These are phyloP conservation scores for Theonella swinhoei DNA, from an alignment of 37 sponge, comb jelly and placozoan species.

Conservation along the genomic window DNA sequence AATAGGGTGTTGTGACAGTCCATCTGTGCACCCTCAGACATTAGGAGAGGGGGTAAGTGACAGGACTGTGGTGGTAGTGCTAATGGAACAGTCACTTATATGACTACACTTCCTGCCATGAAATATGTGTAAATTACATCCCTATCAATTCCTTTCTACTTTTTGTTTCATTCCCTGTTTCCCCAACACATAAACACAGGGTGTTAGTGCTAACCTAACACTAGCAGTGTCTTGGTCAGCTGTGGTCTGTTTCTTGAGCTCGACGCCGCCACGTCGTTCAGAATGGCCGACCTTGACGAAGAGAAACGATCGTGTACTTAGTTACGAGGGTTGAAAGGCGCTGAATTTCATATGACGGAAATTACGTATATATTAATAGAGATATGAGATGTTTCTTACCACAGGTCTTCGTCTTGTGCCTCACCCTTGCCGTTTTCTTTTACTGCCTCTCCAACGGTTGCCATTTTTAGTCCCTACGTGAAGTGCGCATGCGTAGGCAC, in stretches of 20 bases:
- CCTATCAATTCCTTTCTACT: no score
- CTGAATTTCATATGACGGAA: neutral
- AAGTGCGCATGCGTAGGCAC: neutral
- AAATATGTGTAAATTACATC: no score
- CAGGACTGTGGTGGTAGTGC: no score
- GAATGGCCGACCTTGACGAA: conserved; percentile 76
- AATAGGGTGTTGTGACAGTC: neutral
- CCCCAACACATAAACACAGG: no score
- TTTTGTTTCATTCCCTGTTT: no score
- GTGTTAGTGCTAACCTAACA: conserved; percentile 63
- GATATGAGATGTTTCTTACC: conserved; percentile 22
- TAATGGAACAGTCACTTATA: no score
- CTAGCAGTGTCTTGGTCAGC: conserved; percentile 71
- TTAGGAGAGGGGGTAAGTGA: no score
- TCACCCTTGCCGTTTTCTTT: conserved; percentile 32
- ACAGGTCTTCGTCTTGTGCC: conserved; percentile 51
- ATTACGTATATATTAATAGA: neutral
- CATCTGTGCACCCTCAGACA: neutral
- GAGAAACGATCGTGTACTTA: neutral
- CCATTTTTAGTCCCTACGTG: conserved; percentile 24
- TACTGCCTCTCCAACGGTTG: neutral
- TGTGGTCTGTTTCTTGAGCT: conserved; percentile 59
- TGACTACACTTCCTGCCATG: no score
- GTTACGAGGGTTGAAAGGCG: neutral
- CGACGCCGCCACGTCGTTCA: conserved; percentile 75